Evolutionary conservation across 2,888 invertebrate genomes (phyloP), one percentile per base, ranked within the genome.

Genomic region (Galerucella calmariensis): DNA sequence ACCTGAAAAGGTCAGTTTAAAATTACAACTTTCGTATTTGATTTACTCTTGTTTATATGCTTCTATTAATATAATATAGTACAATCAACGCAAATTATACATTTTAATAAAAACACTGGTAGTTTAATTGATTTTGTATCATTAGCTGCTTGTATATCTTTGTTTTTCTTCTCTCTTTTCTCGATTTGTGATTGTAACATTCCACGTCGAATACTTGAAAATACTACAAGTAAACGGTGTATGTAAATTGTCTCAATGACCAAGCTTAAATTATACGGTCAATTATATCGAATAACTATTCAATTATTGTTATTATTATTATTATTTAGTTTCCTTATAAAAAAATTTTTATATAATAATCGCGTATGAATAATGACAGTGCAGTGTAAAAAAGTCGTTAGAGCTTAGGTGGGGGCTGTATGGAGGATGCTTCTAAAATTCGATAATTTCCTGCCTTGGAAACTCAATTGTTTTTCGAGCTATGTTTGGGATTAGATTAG

Each of bases 51-150:
- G n/a, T n/a, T n/a, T 53, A 56, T 16, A 56, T 56, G 20, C 56
- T 1, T 56, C 16, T 56, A 56, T 56, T 10, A 56, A 56, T 56
- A 48, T 48, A 20, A 56, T 16, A 1, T 10, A 10, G 3, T 56
- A 16, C 53, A 56, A 56, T 56, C 20, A 16, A 16, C 20, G 56
- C 20, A 20, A 20, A 56, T 53, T n/a, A n/a, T n/a, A n/a, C n/a
- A n/a, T n/a, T n/a, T 53, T 53, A 53, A 53, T 56, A 20, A 56
- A n/a, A 56, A 20, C 53, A 56, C 16, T 16, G 16, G 53, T n/a
- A 56, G 53, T 56, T 56, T 56, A 56, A 56, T 56, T 56, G 16
- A 56, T 56, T 56, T 56, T 16, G 20, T 9, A 20, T 56, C 56
- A 20, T 56, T 8, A 8, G 10, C 9, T 53, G 16, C 1, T 5